Evolutionary conservation across 2,888 invertebrate genomes (phyloP), one percentile per base, ranked within the genome.

Genomic region (Galerucella pusilla): DNA sequence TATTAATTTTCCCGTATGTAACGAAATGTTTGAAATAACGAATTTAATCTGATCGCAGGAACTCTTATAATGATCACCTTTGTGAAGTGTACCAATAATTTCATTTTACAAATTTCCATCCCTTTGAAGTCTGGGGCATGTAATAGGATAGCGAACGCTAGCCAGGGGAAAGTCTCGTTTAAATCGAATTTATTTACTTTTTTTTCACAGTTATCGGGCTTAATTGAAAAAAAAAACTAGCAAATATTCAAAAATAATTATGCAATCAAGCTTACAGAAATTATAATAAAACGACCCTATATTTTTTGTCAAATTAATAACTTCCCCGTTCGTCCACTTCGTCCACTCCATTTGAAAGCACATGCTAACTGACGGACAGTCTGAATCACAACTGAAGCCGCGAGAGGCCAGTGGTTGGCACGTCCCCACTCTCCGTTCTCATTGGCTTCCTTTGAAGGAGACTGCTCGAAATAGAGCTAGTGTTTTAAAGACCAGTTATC

Each of bases 1-100:
- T 71, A 65, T 71, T 71, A 65, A 71, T 71, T 71, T 71, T 45
- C 20, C 65, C 45, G 65, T 57, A 74, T 59, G 74, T 71, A 71
- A 71, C 67, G 71, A 67, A 71, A 71, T 71, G 61, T 67, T 66
- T 67, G 67, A 67, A 71, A 67, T 74, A 71, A 74, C 71, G 74
- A 73, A 71, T 74, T 74, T 74, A 61, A 74, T 74, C 67, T 61
- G 71, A 71, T 74, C 20, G 74, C 71, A 52, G 25, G 54, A 61
- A 65, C 71, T 71, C 60, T 71, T 45, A 71, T 71, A 65, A 65
- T 71, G 65, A 71, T 71, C 59, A 71, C 71, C 71, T 71, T 71
- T 65, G 57, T 71, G 71, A 71, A 71, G 65, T 59, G 71, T 46
- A 65, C 71, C 71, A 65, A 71, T 71, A 71, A 71, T 71, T 71